A percentile compares a stretch with the other conserved stretches of the same genome.
These are phyloP conservation scores for Magallana ariakensis DNA, from an alignment of 1,140 invertebrate genomes.

Conservation along the genomic window DNA sequence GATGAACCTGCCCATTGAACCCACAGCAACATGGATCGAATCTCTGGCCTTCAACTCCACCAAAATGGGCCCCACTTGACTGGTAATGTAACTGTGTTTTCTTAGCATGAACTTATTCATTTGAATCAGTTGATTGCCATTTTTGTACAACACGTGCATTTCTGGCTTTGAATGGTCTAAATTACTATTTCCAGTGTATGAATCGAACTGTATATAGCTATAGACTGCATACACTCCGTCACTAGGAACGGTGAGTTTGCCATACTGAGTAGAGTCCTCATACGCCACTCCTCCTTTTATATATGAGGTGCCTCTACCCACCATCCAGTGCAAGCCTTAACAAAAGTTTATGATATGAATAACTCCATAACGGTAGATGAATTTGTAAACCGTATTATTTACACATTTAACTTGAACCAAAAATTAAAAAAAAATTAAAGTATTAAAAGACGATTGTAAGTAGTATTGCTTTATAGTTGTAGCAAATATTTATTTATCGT, in stretches of 20 bases:
- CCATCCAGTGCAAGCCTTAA: neutral
- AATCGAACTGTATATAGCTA: conserved; percentile 31
- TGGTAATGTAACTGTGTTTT: neutral
- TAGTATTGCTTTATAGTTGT: no score
- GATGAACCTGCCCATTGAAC: neutral
- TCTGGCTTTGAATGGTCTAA: neutral
- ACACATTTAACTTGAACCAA: no score
- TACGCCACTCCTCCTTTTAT: conserved; percentile 5
- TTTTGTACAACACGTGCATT: neutral
- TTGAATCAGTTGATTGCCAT: neutral
- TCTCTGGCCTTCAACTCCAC: conserved; percentile 6
- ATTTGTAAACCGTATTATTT: no score
- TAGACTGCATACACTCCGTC: conserved; percentile 19
- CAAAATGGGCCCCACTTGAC: conserved; percentile 21
- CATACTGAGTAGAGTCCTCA: neutral
- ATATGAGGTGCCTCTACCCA: neutral
- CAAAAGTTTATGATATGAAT: no score
- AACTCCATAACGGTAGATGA: no score
- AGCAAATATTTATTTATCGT: no score
- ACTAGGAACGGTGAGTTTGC: neutral
- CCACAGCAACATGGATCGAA: neutral
- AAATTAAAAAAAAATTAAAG: no score
- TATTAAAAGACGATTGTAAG: no score
- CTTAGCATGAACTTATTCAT: conserved; percentile 37
- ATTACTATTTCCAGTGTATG: neutral